Base-by-base conservation (phyloP, 2,888 invertebrate genomes). In the Dicycla oo region DNA sequence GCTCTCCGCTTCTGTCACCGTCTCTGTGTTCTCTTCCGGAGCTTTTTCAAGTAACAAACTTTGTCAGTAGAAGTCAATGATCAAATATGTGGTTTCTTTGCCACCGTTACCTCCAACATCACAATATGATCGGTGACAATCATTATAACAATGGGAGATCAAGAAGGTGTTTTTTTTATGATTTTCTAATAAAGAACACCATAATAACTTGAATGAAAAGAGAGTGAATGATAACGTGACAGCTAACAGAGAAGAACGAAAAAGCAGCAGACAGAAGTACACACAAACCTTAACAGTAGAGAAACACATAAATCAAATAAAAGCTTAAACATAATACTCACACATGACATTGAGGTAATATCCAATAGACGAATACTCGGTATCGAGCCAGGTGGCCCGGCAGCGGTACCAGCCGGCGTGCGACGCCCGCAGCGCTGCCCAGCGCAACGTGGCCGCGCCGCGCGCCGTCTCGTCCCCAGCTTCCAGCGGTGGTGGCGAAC, bases 331-430 rank as follows among this genome's bases (percentile, higher is more conserved):
- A 8, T 5, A 15, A 47, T 92, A 98, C 98, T 98, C 95, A 98
- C 98, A 97, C 93, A 98, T 96, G 81, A 99, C 98, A 91, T 98
- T 98, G 86, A 99, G 97, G 93, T 98, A 98, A 96, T 98, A 99
- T 78, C 98, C 98, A 88, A 98, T 98, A 88, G 98, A 98, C 80
- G 98, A 98, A 95, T 98, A 98, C 92, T 98, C 97, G 47, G 98
- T 97, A 88, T 98, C 97, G 81, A 98, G 97, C 96, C 99, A 98
- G 63, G 97, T 96, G 72, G 98, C 98, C 67, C 98, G 97, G 95
- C 99, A 99, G 92, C 98, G 98, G 96, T 99, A 99, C 99, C 99
- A 99, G 89, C 99, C 99, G 72, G 98, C 98, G 95, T 99, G 98
- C 82, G 98, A 97, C 64, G 97, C 96, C 67, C 97, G 96, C 90